These are phyloP conservation scores for Pediacus dermestoides DNA, from an alignment of 2,888 invertebrate genomes.

Conservation along the genomic window DNA sequence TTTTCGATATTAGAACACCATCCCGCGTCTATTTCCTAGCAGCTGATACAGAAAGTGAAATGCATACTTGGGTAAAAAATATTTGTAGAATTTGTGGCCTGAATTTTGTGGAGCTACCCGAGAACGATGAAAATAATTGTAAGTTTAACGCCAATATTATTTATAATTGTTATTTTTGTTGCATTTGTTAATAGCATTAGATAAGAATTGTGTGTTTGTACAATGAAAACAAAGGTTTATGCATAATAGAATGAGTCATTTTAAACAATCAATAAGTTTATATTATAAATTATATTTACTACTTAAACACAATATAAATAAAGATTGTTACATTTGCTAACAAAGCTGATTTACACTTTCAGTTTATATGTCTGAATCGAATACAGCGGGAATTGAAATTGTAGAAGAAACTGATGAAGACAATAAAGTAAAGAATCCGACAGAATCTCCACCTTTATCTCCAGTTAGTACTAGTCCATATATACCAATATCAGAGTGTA, in stretches of 20 bases:
- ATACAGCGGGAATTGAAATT: constrained; percentile 28
- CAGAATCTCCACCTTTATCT: constrained; percentile 61
- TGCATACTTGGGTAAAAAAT: constrained; percentile 93
- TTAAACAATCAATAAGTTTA: no score
- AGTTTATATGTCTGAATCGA: constrained; percentile 24
- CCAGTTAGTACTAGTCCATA: constrained; percentile 77
- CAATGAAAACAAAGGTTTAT: no score
- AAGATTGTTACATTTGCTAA: no score
- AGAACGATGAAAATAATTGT: constrained; percentile 43
- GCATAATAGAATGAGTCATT: no score
- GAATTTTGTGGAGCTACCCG: constrained; percentile 62
- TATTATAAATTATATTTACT: no score
- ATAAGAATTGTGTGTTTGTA: no score
- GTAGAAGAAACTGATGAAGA: constrained; percentile 24
- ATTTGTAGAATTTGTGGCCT: constrained; percentile 90
- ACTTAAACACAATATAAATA: no score
- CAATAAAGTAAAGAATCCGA: constrained; percentile 26
- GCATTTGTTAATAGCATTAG: no score
- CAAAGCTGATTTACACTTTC: no score
- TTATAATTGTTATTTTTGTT: not conserved
- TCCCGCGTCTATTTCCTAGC: constrained; percentile 89
- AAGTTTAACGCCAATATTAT: constrained; percentile 18
- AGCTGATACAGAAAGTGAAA: constrained; percentile 86
- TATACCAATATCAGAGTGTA: constrained; percentile 89
- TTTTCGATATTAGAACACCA: constrained; percentile 87